Evolutionary conservation across 2,797 vertebrate genomes (phyloP), one percentile per base, ranked within the genome.

Genomic region (Meriones psammophilus): DNA sequence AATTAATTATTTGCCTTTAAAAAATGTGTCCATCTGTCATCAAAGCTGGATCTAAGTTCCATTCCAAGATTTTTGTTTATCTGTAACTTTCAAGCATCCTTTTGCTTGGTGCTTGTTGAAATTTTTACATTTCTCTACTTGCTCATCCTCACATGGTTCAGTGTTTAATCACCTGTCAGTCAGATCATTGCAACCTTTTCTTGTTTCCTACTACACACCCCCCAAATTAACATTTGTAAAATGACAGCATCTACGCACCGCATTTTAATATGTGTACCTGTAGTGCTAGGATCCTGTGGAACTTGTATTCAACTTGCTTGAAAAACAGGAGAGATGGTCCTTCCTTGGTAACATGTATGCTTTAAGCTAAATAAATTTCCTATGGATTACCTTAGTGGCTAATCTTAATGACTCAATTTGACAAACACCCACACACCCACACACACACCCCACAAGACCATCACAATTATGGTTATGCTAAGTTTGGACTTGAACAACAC

Each of bases 341-440:
- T 18, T 79, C 8, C 18, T 30, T 84, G 30, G 8, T 76, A 73
- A 89, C 78, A 60, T 20, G 2, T 24, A 9, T 42, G 14, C 33
- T 18, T 92, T 88, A 58, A 92, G 77, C 54, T 36, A 85, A 87
- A 76, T 68, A 5, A 42, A 42, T 42, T 42, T 42, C 42, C 42
- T 42, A 42, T 81, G 46, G 93, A 88, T 89, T 91, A 96, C 88
- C 74, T 54, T 80, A 76, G 9, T 12, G 9, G 26, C 54, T 83
- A 62, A 62, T 8, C 56, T 77, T 92, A 92, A 2, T 69, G 69
- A 20, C 30, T 81, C 28, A 46, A 76, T 81, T 92, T 84, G 66
- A 92, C 69, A 39, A 26, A 77, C 28, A 64, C 30, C 24, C 62
- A 76, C 54, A 20, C n/a, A 24, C 42, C 14, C 39, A 28, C 42